Base-by-base conservation (phyloP, 2,888 invertebrate genomes). In the Lydus trimaculatus region DNA sequence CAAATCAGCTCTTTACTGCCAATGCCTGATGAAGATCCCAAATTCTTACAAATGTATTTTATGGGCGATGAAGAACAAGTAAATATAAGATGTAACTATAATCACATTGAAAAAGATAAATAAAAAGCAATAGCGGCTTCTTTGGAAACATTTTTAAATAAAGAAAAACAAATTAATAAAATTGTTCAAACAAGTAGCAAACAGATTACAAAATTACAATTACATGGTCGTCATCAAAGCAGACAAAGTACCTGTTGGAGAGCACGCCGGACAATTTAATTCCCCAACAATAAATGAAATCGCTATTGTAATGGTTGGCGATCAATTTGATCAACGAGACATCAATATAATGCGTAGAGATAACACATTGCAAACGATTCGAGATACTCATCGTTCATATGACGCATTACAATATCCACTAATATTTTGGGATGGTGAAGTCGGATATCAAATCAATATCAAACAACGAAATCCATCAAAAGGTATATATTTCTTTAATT, bases 221-320 rank as follows among this genome's bases (percentile, higher is more conserved):
- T 33, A 33, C 11, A 7, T 33, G 5, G 7, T 33, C 8, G 33
- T 33, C 11, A 33, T 33, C 7, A 33, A 33, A 33, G 33, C 33
- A 33, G 78, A 79, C 73, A 78, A 72, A 78, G 75, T 72, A 75
- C 77, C 80, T 75, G 75, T 72, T 71, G 81, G 79, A 73, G 78
- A 80, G 66, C 81, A 81, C 65, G 56, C 76, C 8, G 74, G 81
- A 75, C 78, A 80, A 81, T 83, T 78, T 73, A 81, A 83, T 74
- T 80, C 79, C 67, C 81, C 81, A 67, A 76, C 75, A 70, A 72
- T 73, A 73, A 74, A 76, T 48, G 77, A 79, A 61, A 76, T 78
- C 75, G 79, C 75, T 72, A 73, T 66, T 69, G 73, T 79, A 71
- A 76, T 80, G 73, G 77, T 77, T 76, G 76, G 75, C 72, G 73